These are phyloP conservation scores for Drosophila bipectinata DNA, from an alignment of 1,140 invertebrate species.

Conservation along the genomic window DNA sequence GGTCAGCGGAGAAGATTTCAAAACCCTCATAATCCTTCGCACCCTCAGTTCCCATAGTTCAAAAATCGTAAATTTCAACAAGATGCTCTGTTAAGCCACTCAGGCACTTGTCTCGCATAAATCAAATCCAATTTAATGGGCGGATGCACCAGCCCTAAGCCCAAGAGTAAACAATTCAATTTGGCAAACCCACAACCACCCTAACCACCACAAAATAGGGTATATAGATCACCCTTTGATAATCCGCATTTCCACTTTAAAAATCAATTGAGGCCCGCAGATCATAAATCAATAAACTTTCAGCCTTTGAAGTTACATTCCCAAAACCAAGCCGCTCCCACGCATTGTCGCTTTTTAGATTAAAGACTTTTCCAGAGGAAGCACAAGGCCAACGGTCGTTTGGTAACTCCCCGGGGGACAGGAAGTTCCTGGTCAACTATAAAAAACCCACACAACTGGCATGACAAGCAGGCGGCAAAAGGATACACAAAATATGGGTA, in stretches of 20 bases:
- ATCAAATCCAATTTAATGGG: slow-evolving; percentile 63
- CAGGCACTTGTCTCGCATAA: slow-evolving; percentile 67
- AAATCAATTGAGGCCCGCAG: slow-evolving; percentile 75
- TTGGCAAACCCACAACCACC: slow-evolving; percentile 46
- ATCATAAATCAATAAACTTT: slow-evolving; percentile 70
- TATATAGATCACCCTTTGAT: slow-evolving; percentile 44
- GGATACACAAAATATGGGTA: slow-evolving; percentile 60
- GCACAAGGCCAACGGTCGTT: slow-evolving; percentile 55
- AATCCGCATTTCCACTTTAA: slow-evolving; percentile 38
- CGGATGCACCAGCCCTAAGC: slow-evolving; percentile 13
- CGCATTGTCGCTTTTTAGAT: slow-evolving; percentile 32
- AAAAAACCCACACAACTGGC: slow-evolving; percentile 25
- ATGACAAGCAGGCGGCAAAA: slow-evolving; percentile 33
- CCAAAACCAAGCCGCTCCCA: slow-evolving; percentile 52
- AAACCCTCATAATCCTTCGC: slow-evolving; percentile 30
- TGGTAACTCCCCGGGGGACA: slow-evolving; percentile 50
- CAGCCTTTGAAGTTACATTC: slow-evolving; percentile 8
- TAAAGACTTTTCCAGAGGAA: slow-evolving; percentile 39
- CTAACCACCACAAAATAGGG: slow-evolving; percentile 21
- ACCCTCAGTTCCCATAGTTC: slow-evolving; percentile 25
- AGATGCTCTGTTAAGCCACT: slow-evolving; percentile 30
- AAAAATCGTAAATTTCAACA: slow-evolving; percentile 37
- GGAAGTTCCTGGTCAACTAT: slow-evolving; percentile 58
- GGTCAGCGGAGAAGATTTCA: slow-evolving; percentile 25
- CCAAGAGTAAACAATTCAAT: slow-evolving; percentile 49